These are phyloP conservation scores for Lysandra bellargus DNA, from an alignment of 2,888 invertebrate genomes.

Conservation along the genomic window DNA sequence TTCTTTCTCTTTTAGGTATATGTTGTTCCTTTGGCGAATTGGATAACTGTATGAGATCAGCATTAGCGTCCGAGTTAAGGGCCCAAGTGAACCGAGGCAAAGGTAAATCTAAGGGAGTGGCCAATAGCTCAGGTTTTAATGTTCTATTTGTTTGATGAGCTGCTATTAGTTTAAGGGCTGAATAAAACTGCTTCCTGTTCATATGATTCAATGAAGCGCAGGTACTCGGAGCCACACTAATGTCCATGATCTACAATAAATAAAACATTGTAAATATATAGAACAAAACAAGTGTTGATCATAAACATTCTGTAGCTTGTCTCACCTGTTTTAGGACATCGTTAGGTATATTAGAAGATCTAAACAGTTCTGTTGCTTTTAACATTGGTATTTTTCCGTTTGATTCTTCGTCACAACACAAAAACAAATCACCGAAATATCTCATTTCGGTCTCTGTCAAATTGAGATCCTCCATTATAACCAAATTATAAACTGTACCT, in stretches of 20 bases:
- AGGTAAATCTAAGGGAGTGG: slow-evolving; percentile 83
- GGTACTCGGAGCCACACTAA: slow-evolving; percentile 78
- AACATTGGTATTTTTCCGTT: slow-evolving; percentile 88
- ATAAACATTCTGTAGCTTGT: slow-evolving; percentile 33
- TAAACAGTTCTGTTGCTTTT: slow-evolving; percentile 88
- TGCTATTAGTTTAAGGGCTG: slow-evolving; percentile 89
- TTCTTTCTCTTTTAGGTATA: slow-evolving; percentile 69
- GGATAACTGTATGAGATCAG: slow-evolving; percentile 74
- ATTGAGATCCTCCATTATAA: slow-evolving; percentile 88
- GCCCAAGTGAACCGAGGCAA: slow-evolving; percentile 89
- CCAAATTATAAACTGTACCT: slow-evolving; percentile 55
- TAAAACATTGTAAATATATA: slow-evolving; percentile 33
- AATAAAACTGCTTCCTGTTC: slow-evolving; percentile 88
- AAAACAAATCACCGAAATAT: slow-evolving; percentile 91
- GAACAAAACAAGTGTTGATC: slow-evolving; percentile 41
- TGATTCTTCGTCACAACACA: slow-evolving; percentile 90
- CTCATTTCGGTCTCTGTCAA: slow-evolving; percentile 90
- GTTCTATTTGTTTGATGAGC: slow-evolving; percentile 88
- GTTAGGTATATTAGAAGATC: slow-evolving; percentile 87
- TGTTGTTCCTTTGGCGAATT: slow-evolving; percentile 76
- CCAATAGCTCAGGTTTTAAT: slow-evolving; percentile 83
- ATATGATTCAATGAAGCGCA: slow-evolving; percentile 79
- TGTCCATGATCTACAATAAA: slow-evolving; percentile 79
- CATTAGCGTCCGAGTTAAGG: slow-evolving; percentile 70
- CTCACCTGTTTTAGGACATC: slow-evolving; percentile 87